Percentiles rank a stretch among this genome's conserved stretches.
These are phyloP conservation scores for Dissostichus mawsoni DNA, from an alignment of 2,113 vertebrate genomes.

Conservation along the genomic window DNA sequence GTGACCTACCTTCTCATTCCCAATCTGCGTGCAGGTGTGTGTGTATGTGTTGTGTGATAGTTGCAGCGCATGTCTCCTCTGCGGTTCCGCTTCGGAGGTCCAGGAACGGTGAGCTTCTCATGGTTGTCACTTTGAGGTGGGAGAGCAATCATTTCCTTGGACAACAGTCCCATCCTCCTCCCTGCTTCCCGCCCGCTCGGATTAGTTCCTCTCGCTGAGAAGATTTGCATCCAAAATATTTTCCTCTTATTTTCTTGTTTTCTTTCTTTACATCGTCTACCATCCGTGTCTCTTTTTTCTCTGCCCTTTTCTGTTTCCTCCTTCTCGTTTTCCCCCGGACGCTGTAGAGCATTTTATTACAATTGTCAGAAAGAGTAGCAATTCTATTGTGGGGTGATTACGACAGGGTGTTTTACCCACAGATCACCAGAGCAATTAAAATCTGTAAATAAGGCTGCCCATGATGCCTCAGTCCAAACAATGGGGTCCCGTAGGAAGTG, in stretches of 20 bases:
- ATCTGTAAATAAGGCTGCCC: conserved; percentile 89
- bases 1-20: conserved; percentile 74
- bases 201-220: conserved; percentile 81
- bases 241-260: conserved; percentile 54
- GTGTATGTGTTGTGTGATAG: conserved; percentile 53
- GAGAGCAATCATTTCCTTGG: conserved; percentile 80
- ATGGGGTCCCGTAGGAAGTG: conserved; percentile 83
- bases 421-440: conserved; percentile 95
- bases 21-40: conserved; percentile 51
- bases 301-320: conserved; percentile 40
- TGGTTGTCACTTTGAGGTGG: conserved; percentile 83
- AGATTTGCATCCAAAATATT: conserved; percentile 80
- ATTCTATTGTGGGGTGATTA: conserved; percentile 89
- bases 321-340: conserved; percentile 70
- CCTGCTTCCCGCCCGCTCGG: conserved; percentile 72
- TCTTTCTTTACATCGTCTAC: conserved; percentile 46
- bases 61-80: conserved; percentile 69
- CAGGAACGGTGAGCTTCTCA: conserved; percentile 80
- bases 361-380: conserved; percentile 89
- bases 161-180: conserved; percentile 79
- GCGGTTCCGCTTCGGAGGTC: conserved; percentile 79
- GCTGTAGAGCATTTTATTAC: conserved; percentile 86
- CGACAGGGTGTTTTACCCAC: conserved; percentile 84
- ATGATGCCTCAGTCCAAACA: conserved; percentile 85
- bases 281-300: conserved; percentile 48